These are phyloP conservation scores for Ammodytes marinus DNA, from an alignment of 2,113 vertebrate genomes.

Conservation along the genomic window DNA sequence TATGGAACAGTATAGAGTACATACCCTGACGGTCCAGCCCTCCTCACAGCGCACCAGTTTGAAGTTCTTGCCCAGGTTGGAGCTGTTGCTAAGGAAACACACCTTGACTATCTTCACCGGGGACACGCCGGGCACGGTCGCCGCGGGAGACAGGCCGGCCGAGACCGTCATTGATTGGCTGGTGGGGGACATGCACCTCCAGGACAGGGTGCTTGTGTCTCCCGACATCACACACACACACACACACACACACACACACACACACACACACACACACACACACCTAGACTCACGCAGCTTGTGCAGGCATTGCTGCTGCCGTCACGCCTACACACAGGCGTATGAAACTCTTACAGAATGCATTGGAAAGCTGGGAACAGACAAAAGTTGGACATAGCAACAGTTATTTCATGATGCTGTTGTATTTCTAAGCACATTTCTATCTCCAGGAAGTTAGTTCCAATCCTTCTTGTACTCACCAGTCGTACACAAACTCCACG, in stretches of 20 bases:
- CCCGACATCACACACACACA: conserved; percentile 85
- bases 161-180: conserved; percentile 42
- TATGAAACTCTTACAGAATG: not conserved
- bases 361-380: conserved; percentile 32
- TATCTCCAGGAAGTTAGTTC: not conserved
- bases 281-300: conserved; percentile 1
- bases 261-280: conserved; percentile 14
- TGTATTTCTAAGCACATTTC: not conserved
- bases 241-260: conserved; percentile 19
- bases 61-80: conserved; percentile 95
- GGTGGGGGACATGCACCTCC: conserved; percentile 80
- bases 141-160: conserved; percentile 67
- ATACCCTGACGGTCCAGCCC: conserved; percentile 89
- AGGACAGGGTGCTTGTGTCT: conserved; percentile 85
- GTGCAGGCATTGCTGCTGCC: not conserved
- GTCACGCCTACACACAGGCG: not conserved
- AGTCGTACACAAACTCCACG: not conserved
- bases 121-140: conserved; percentile 65
- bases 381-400: conserved; percentile 2
- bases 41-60: conserved; percentile 95
- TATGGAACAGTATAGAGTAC: too few species aligned
- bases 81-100: conserved; percentile 95
- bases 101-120: conserved; percentile 93
- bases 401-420: not conserved
- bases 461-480: conserved; percentile 55